Evolutionary conservation across 2,113 vertebrate genomes (phyloP).

Genomic region (Pelmatolapia mariae): DNA sequence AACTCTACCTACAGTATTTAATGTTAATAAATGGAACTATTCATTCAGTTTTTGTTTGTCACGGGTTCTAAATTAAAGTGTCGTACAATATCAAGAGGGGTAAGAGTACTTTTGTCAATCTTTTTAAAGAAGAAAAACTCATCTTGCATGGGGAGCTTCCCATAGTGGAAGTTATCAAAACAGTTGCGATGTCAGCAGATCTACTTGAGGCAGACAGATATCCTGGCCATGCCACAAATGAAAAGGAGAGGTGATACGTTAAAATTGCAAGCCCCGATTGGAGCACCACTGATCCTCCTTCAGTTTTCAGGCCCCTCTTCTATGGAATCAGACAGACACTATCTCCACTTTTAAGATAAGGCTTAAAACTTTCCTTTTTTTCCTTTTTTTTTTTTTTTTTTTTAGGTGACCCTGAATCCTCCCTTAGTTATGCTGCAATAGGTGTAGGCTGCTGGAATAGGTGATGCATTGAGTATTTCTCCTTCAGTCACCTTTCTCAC

Average conservation of each 20-base stretch:
- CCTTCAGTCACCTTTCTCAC: too few species aligned
- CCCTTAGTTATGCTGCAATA: too few species aligned
- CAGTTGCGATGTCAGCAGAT: background rate
- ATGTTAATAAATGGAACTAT: background rate
- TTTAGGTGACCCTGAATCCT: background rate
- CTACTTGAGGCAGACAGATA: background rate
- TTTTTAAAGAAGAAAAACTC: background rate
- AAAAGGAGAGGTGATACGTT: background rate
- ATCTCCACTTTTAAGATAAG: background rate
- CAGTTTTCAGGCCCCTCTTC: background rate
- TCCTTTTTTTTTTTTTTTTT: fast-evolving
- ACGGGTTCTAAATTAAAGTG: background rate
- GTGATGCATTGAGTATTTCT: too few species aligned
- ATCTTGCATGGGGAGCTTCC: background rate
- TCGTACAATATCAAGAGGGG: background rate
- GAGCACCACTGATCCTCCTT: background rate
- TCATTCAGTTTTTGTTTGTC: background rate
- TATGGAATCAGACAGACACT: background rate
- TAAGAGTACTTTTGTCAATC: background rate
- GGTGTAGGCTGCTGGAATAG: too few species aligned
- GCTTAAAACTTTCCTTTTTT: background rate
- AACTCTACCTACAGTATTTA: background rate
- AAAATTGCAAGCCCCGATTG: background rate
- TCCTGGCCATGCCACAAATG: background rate
- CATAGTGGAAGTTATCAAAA: background rate